Conservation (phyloP, 2,113 vertebrate genomes). For the Tretioscincus oriximinensis region DNA sequence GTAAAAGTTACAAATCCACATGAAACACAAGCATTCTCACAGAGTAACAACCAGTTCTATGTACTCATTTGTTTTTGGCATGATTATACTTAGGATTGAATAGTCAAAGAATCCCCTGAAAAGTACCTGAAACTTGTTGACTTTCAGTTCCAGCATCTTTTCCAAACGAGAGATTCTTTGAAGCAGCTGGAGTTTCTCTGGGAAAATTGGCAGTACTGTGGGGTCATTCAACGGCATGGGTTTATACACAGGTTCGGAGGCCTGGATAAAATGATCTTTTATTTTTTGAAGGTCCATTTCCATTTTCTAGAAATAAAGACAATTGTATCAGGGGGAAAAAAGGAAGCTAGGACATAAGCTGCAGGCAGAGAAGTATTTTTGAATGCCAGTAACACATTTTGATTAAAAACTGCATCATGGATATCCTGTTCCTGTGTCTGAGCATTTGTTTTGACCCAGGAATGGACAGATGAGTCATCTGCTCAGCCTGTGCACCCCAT, state of each 20-base stretch:
- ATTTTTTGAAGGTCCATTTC: constrained; percentile 62
- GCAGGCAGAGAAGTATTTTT: too few relatives aligned
- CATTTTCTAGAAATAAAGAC: constrained; percentile 70
- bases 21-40: not conserved
- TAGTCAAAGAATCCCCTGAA: constrained; percentile 15
- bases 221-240: constrained; percentile 68
- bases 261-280: constrained; percentile 64
- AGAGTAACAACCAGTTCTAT: not conserved
- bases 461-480: too few relatives aligned
- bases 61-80: not conserved
- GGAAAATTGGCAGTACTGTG: constrained; percentile 60
- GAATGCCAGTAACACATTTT: too few relatives aligned
- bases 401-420: too few relatives aligned
- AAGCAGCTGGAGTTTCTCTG: constrained; percentile 71
- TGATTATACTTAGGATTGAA: not conserved
- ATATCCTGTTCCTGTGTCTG: too few relatives aligned
- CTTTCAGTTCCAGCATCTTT: constrained; percentile 68
- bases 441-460: too few relatives aligned
- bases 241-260: constrained; percentile 70
- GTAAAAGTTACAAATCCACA: not conserved
- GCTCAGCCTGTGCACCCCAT: too few relatives aligned
- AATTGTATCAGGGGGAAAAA: not conserved
- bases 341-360: not conserved
- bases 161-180: constrained; percentile 75
- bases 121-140: constrained; percentile 78